Evolutionary conservation across 2,113 vertebrate genomes (phyloP), one percentile per base, ranked within the genome.

Genomic region (Oryzias woworae): DNA sequence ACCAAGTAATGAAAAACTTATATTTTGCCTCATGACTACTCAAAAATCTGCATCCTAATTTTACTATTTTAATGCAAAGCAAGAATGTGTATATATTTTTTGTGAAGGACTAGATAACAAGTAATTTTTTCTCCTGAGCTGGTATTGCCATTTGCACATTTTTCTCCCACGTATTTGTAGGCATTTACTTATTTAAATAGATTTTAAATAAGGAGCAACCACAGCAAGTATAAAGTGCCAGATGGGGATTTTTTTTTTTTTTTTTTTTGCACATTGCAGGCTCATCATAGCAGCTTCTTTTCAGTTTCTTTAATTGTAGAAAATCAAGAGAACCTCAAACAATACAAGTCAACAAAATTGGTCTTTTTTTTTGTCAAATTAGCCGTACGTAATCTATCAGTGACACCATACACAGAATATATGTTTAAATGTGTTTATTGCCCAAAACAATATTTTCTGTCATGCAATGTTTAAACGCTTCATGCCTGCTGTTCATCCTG

Each of bases 11-110:
- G 17, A 16, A 44, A 44, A 57, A 51, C 16, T 16, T 66, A 57
- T 41, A 36, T 55, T 71, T 79, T 79, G 60, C 66, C 50, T 62
- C 5, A 2, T 72, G 17, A 63, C 57, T 31, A 56, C 62, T 59
- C 83, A 59, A 45, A 50, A 64, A 77, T 59, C n/a, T 1, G 45
- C 66, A 58, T 62, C 62, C 53, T 76, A 36, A 51, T 78, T 80
- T 72, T 68, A 77, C 53, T 46, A 62, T 59, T 62, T 61, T 36
- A 68, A 41, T 63, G 53, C 48, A 61, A 63, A 76, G 68, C 58
- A 74, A 22, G 50, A 70, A 70, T 72, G 73, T 75, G 78, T 81
- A 75, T 75, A 86, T 85, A 28, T 88, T 86, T 87, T 84, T 89
- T 84, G 8, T 36, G 41, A 79, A 63, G 26, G 51, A 83, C 66